Base-by-base conservation (phyloP, 2,113 vertebrate genomes). In the Vireo altiloquus region DNA sequence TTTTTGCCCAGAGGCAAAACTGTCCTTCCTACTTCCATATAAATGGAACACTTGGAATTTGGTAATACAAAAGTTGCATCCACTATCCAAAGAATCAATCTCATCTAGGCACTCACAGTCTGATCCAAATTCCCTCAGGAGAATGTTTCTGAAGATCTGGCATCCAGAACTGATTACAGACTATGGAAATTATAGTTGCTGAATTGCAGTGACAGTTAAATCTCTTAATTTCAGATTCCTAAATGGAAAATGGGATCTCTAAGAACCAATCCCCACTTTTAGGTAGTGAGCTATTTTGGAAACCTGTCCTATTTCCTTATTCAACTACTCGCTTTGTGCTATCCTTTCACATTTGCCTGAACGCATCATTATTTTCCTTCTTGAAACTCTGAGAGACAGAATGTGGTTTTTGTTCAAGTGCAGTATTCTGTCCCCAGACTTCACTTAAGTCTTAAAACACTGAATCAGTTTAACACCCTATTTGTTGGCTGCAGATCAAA, bases 1-100 rank as follows among this genome's bases (percentile, higher is more conserved):
- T 89, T 96, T 91, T 82, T 70, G 63, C 57, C 88, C 52, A 72
- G 52, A 95, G 75, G 77, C 68, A 92, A 57, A 89, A 47, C 7
- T 10, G 11, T 63, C 76, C 42, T 79, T 82, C n/a, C 39, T 50
- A 46, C 61, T 82, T 78, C 53, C 82, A 79, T 22, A 69, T 35
- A 64, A 82, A 94, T 3, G 0, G 39, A 35, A 50, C 70, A 37
- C 60, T 10, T 54, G 52, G 68, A 89, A 92, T 87, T 64, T 76
- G 35, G 31, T 61, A 44, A 90, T 50, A 47, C 6, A 82, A 27
- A 77, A 65, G 61, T 75, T 93, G 60, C 40, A 90, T 86, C 76
- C 57, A 46, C 18, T 68, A 7, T n/a, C 16, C 40, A 86, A 87
- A 76, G 59, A 85, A 40, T 53, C 13, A 7, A 0, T 80, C 68